Percentiles rank a stretch among this genome's conserved stretches.
phyloP scores from a whole-genome alignment of 2,113 vertebrate species.

The Collichthys lucidus region DNA sequence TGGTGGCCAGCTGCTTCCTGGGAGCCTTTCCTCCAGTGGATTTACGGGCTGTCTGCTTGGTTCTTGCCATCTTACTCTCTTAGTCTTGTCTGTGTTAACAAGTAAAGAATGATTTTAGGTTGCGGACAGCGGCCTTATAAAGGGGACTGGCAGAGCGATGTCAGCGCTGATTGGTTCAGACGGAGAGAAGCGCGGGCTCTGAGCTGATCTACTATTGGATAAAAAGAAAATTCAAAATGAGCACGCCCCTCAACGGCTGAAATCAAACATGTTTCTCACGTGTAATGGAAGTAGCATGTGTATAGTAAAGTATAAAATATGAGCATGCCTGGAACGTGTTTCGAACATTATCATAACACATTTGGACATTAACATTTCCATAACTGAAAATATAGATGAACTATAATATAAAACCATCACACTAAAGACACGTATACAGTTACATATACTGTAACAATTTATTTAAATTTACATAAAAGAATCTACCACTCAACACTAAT shows the following conservation, averaged over 20 bases:
- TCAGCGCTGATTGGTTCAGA: not conserved
- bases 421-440: too few species aligned
- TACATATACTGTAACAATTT: too few species aligned
- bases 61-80: not conserved
- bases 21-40: conserved; percentile 33
- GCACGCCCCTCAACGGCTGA: not conserved
- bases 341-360: too few species aligned
- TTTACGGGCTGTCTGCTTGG: conserved; percentile 37
- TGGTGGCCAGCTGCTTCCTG: conserved; percentile 50
- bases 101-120: fast-evolving
- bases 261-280: too few species aligned
- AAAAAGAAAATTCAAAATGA: not conserved
- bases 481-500: too few species aligned
- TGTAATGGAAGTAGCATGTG: too few species aligned
- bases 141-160: not conserved
- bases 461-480: too few species aligned
- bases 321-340: too few species aligned
- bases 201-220: not conserved
- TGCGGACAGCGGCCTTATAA: not conserved
- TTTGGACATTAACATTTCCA: too few species aligned
- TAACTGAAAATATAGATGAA: too few species aligned
- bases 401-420: too few species aligned
- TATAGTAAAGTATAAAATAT: too few species aligned
- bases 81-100: not conserved
- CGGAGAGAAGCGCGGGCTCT: not conserved